A percentile compares a stretch with the other conserved stretches of the same genome.
These are phyloP conservation scores for Clytia hemisphaerica DNA, from an alignment of 30 jellyfish, hydroid and myxozoan genomes.

Conservation along the genomic window DNA sequence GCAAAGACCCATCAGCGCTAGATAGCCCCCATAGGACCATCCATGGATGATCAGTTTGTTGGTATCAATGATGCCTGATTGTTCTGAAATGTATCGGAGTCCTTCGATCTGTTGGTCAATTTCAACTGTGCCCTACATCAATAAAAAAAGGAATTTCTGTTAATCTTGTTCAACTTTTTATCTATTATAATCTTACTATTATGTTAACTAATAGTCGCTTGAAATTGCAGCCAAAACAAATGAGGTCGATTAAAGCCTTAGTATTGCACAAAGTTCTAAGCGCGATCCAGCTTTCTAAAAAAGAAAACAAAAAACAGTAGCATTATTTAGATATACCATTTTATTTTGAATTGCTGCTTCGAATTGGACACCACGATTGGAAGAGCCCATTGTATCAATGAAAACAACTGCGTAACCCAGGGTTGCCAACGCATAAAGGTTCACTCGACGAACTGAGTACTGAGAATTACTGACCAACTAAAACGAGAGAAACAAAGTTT, in stretches of 20 bases:
- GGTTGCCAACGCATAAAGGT: constrained; percentile 49
- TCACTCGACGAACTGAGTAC: constrained; percentile 53
- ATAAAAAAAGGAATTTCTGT: neutral
- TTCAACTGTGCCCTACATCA: constrained; percentile 63
- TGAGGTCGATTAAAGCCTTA: too few species aligned
- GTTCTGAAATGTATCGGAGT: constrained; percentile 36
- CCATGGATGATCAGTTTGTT: constrained; percentile 66
- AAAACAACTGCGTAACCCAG: constrained; percentile 75
- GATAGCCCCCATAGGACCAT: constrained; percentile 90
- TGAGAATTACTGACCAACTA: constrained; percentile 88
- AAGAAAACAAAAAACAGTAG: constrained; percentile 1
- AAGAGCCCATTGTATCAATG: constrained; percentile 86
- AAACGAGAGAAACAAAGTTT: neutral
- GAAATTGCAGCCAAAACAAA: too few species aligned
- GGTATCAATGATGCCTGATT: constrained; percentile 54
- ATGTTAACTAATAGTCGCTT: too few species aligned
- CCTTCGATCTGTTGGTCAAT: constrained; percentile 82
- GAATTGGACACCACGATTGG: constrained; percentile 64
- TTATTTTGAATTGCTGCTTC: constrained; percentile 68
- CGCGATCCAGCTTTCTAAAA: neutral
- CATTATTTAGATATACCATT: too few species aligned
- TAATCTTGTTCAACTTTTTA: too few species aligned
- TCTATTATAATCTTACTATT: too few species aligned
- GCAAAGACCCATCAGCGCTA: constrained; percentile 74
- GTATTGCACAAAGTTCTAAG: too few species aligned